A percentile compares a stretch with the other conserved stretches of the same genome.
phyloP scores from a whole-genome alignment of 2,888 invertebrate genomes.

The Teleiodes luculella region DNA sequence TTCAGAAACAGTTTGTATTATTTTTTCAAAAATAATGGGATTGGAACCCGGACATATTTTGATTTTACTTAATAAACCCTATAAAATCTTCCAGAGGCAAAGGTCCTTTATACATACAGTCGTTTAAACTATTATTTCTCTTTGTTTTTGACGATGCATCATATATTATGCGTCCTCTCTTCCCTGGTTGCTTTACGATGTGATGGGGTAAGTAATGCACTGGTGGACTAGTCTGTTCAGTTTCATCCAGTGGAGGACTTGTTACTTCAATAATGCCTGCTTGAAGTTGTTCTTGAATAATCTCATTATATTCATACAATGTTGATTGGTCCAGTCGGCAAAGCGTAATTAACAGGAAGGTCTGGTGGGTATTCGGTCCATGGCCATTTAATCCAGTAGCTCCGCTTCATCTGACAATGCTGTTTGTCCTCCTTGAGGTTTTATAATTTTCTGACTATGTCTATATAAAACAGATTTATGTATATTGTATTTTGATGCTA shows the following conservation, averaged over 20 bases:
- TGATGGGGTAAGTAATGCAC: slow-evolving; percentile 14
- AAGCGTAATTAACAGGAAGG: not conserved
- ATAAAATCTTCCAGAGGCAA: not conserved
- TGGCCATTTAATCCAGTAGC: not conserved
- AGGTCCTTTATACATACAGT: slow-evolving; percentile 13
- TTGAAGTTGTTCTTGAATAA: slow-evolving; percentile 2
- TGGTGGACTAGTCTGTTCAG: not conserved
- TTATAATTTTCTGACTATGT: no score
- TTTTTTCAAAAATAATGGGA: not conserved
- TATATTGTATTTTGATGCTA: no score
- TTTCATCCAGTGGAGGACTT: not conserved
- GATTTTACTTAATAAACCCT: not conserved
- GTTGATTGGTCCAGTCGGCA: not conserved
- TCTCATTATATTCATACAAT: slow-evolving; percentile 4
- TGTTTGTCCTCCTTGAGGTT: no score
- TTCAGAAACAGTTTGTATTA: not conserved
- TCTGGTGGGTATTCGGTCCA: not conserved
- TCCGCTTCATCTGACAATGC: not conserved
- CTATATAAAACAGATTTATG: no score
- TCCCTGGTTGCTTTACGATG: not conserved
- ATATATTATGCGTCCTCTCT: slow-evolving; percentile 10
- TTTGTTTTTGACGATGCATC: slow-evolving; percentile 10
- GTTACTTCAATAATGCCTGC: slow-evolving; percentile 5
- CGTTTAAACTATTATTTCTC: slow-evolving; percentile 7
- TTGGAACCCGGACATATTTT: slow-evolving; percentile 6